Evolutionary conservation across 2,888 invertebrate species (phyloP).

Genomic region (Zaprionus bogoriensis): DNA sequence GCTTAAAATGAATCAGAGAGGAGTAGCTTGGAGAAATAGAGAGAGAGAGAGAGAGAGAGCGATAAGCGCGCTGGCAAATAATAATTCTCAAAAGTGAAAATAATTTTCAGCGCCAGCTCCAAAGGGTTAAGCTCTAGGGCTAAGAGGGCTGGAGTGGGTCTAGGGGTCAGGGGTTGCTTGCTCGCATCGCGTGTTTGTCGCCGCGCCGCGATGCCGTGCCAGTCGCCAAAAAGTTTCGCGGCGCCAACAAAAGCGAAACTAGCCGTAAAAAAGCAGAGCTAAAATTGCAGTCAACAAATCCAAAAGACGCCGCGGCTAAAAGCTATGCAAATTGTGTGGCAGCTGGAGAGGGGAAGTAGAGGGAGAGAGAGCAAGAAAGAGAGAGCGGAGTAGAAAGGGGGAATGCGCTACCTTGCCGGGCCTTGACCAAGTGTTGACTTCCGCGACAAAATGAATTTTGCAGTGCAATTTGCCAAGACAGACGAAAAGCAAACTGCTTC

Average conservation of each 20-base stretch:
- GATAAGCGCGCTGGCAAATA: not conserved
- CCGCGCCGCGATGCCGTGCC: conserved; percentile 46
- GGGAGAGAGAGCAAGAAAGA: too few relatives aligned
- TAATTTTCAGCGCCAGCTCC: conserved; percentile 39
- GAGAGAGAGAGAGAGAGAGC: not conserved
- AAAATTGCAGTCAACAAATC: conserved; percentile 21
- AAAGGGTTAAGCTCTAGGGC: conserved; percentile 48
- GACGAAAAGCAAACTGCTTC: not conserved
- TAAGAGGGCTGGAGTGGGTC: not conserved
- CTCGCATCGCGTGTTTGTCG: conserved; percentile 57
- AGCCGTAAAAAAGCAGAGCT: conserved; percentile 15
- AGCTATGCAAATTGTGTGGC: conserved; percentile 65
- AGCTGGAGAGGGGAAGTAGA: not conserved
- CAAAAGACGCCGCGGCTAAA: conserved; percentile 42
- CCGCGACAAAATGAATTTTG: conserved; percentile 44
- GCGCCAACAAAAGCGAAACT: conserved; percentile 62
- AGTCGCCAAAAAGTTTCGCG: conserved; percentile 67
- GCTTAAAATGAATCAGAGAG: conserved; percentile 48
- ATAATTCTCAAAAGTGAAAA: conserved; percentile 57
- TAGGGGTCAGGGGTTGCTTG: not conserved
- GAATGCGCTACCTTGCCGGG: too few relatives aligned
- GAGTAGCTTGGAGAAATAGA: not conserved
- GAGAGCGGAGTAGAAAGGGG: too few relatives aligned
- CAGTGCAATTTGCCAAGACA: not conserved
- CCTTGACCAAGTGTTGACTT: conserved; percentile 57